phyloP scores from a whole-genome alignment of 2,113 vertebrate genomes.

The Monarcha castaneiventris region DNA sequence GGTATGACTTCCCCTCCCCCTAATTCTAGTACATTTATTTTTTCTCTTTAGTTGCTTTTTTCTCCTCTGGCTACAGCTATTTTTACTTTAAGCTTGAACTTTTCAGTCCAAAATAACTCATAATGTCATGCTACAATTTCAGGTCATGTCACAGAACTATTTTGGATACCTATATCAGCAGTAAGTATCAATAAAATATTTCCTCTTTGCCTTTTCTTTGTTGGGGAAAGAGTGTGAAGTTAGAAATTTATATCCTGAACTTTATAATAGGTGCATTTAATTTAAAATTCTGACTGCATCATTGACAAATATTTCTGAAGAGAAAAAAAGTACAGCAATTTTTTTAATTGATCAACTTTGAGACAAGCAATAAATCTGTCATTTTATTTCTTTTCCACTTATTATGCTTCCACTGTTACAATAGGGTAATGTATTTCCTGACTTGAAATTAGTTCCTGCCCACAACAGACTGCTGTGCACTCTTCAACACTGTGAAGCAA shows the following conservation, averaged over 20 bases:
- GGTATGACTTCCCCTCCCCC: accelerated
- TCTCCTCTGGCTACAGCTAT: neutral
- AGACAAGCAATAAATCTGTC: neutral
- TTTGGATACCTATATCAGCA: neutral
- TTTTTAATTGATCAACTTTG: neutral
- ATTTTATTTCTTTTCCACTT: neutral
- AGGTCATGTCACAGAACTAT: neutral
- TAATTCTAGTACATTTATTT: neutral
- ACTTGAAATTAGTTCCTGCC: neutral
- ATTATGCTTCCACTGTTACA: neutral
- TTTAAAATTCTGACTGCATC: neutral
- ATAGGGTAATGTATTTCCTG: neutral
- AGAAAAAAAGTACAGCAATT: accelerated
- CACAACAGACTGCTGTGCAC: neutral
- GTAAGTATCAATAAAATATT: neutral
- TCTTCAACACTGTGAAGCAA: neutral
- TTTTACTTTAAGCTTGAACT: neutral
- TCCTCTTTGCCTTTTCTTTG: neutral
- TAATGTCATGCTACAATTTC: neutral
- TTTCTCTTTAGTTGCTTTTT: neutral
- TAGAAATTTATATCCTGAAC: neutral
- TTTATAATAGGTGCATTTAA: accelerated
- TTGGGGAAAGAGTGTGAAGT: accelerated
- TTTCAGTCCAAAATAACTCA: neutral
- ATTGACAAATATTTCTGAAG: neutral